Conservation (phyloP, 2,888 invertebrate genomes). For the Nephrotoma appendiculata region DNA sequence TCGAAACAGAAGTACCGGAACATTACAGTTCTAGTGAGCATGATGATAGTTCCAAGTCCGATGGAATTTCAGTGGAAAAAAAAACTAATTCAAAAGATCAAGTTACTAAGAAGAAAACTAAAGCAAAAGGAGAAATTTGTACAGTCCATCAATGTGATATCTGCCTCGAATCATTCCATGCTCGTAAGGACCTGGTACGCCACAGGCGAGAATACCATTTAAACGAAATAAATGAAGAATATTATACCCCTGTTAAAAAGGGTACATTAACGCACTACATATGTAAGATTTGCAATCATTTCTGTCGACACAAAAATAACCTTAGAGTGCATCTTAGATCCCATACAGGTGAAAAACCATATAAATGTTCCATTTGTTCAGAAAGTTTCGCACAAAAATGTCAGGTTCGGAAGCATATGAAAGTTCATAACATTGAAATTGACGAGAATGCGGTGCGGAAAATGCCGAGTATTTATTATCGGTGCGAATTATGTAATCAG, state of each 20-base stretch:
- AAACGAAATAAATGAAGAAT: background rate
- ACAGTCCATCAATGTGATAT: background rate
- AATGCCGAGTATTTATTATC: background rate
- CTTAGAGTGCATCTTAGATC: background rate
- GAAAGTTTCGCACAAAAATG: background rate
- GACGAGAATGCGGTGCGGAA: background rate
- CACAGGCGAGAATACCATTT: background rate
- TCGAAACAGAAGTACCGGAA: background rate
- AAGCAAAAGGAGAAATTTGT: background rate
- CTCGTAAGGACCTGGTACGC: background rate
- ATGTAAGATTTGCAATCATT: background rate
- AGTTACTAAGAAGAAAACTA: no score
- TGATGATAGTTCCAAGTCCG: background rate
- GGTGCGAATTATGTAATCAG: background rate
- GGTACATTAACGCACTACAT: background rate
- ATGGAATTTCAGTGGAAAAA: background rate
- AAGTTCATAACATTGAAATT: background rate
- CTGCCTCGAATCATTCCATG: background rate
- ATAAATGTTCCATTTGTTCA: background rate
- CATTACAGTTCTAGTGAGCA: background rate
- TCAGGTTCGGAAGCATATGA: background rate
- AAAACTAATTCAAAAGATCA: background rate
- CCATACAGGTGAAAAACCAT: background rate
- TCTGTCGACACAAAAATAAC: background rate
- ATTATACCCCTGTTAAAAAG: background rate